Percentiles rank a stretch among this genome's conserved stretches.
phyloP scores from a whole-genome alignment of 2,888 invertebrate species.

The Aplocera efformata region DNA sequence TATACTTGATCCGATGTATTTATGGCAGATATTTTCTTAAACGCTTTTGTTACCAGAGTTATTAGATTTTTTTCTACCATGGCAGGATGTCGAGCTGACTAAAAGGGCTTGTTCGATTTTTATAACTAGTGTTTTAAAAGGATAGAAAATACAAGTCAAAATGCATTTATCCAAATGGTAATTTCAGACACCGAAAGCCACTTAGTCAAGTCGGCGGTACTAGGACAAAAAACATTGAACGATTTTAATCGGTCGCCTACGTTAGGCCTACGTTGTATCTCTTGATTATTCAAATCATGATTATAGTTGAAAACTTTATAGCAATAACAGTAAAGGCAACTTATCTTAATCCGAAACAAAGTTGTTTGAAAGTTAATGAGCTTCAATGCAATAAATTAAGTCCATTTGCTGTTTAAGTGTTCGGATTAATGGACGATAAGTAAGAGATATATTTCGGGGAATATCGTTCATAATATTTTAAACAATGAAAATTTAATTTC shows the following conservation, averaged over 20 bases:
- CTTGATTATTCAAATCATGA: background rate
- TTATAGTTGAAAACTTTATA: constrained; percentile 7
- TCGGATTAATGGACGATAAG: constrained; percentile 17
- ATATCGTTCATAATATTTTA: constrained; percentile 10
- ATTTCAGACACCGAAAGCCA: too few species aligned
- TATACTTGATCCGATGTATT: too few species aligned
- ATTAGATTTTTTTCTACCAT: too few species aligned
- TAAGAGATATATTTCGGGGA: constrained; percentile 12
- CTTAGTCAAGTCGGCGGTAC: too few species aligned
- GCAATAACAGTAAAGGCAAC: constrained; percentile 12
- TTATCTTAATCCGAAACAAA: constrained; percentile 21
- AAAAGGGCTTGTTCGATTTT: too few species aligned
- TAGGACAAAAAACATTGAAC: too few species aligned
- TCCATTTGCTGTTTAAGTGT: constrained; percentile 16
- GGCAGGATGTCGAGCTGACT: too few species aligned
- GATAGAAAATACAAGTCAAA: background rate
- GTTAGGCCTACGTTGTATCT: too few species aligned
- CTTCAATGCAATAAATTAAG: constrained; percentile 24
- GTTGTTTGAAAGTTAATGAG: constrained; percentile 23
- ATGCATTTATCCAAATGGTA: too few species aligned
- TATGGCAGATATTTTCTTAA: too few species aligned
- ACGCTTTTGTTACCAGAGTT: too few species aligned
- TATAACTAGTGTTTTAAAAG: background rate
- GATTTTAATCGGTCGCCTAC: too few species aligned
- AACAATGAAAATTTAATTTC: constrained; percentile 2